phyloP scores from a whole-genome alignment of 1,140 invertebrate genomes.

The Drosophila bipectinata region DNA sequence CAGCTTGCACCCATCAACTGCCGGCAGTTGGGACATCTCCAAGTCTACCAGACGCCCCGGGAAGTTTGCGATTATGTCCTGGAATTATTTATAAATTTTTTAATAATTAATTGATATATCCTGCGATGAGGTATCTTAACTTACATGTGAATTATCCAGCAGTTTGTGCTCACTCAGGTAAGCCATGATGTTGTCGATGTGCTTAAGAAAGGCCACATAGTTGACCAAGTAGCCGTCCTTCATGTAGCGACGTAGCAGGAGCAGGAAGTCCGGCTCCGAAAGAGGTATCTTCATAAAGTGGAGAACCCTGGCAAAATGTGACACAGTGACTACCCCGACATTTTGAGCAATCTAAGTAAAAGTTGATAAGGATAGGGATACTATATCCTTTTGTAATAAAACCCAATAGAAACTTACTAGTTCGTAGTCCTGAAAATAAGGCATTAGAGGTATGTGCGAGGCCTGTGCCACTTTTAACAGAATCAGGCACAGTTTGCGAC shows the following conservation, averaged over 20 bases:
- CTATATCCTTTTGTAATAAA: background rate
- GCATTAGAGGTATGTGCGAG: constrained; percentile 86
- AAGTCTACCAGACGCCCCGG: constrained; percentile 87
- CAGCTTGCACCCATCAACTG: constrained; percentile 85
- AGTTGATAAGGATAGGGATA: background rate
- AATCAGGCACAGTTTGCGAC: constrained; percentile 87
- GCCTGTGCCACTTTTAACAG: constrained; percentile 88
- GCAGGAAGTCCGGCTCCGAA: constrained; percentile 87
- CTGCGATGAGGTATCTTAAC: background rate
- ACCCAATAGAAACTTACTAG: constrained; percentile 83
- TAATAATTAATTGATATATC: background rate
- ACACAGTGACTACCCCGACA: constrained; percentile 88
- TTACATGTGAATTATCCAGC: constrained; percentile 66
- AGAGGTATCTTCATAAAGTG: constrained; percentile 87
- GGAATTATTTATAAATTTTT: background rate
- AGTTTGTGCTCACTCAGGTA: constrained; percentile 64
- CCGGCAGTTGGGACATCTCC: constrained; percentile 87
- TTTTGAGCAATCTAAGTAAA: constrained; percentile 87
- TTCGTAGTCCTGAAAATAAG: constrained; percentile 91
- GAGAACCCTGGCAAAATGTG: constrained; percentile 89
- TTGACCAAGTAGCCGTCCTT: constrained; percentile 89
- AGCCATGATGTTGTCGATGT: constrained; percentile 85
- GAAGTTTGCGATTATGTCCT: constrained; percentile 85
- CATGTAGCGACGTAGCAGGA: constrained; percentile 88
- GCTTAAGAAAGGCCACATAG: constrained; percentile 89